Percentiles rank a stretch among this genome's conserved stretches.
phyloP scores from a whole-genome alignment of 2,888 invertebrate genomes.

The Polyploca ridens region DNA sequence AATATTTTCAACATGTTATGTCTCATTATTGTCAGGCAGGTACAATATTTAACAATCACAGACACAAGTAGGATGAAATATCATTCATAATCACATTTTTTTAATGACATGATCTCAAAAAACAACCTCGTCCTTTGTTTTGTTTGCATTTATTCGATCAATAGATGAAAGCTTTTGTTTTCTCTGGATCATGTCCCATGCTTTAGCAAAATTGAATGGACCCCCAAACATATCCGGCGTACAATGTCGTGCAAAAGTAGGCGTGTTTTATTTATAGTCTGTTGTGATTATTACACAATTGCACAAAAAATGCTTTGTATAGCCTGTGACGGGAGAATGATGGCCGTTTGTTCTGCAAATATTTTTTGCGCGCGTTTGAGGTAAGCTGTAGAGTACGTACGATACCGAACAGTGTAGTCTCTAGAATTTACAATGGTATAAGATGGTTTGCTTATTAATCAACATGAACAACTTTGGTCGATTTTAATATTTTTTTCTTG shows the following conservation, averaged over 20 bases:
- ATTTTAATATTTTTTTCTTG: no score
- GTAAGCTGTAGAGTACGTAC: conserved; percentile 12
- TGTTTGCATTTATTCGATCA: conserved; percentile 3
- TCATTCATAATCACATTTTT: neutral
- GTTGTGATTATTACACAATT: conserved; percentile 73
- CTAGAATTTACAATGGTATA: neutral
- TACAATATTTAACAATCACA: neutral
- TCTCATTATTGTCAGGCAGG: neutral
- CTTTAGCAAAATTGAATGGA: conserved; percentile 13
- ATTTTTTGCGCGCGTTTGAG: conserved; percentile 36
- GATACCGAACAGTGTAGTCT: neutral
- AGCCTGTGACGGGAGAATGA: conserved; percentile 50
- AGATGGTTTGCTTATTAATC: neutral
- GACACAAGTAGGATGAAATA: neutral
- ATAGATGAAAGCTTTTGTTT: neutral
- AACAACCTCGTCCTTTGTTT: conserved; percentile 1
- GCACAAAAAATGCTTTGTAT: conserved; percentile 49
- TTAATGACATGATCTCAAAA: conserved; percentile 11
- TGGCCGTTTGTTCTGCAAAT: conserved; percentile 40
- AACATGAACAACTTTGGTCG: neutral
- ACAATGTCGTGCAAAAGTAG: conserved; percentile 53
- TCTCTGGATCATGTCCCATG: neutral
- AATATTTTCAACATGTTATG: neutral
- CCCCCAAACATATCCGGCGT: conserved; percentile 25
- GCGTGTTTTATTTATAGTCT: conserved; percentile 76